Conservation (phyloP, 1,140 invertebrate species). For the Drosophila auraria region DNA sequence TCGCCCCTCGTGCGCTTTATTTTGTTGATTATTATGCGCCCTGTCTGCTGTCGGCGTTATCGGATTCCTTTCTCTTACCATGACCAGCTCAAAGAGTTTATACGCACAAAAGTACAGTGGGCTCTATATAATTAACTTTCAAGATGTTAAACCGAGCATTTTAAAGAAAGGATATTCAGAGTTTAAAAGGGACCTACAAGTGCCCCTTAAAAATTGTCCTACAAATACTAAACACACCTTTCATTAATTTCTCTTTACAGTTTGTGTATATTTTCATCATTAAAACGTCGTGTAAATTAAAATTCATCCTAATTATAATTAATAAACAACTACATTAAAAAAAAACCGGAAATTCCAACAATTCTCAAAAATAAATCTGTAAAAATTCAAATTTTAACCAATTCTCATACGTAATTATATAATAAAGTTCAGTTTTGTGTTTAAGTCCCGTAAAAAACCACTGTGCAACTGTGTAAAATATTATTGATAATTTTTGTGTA, state of each 20-base stretch:
- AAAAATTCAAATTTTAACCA: constrained; percentile 66
- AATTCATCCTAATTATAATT: constrained; percentile 80
- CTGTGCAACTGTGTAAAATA: constrained; percentile 74
- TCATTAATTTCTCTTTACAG: constrained; percentile 59
- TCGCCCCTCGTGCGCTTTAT: constrained; percentile 9
- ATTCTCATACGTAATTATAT: constrained; percentile 68
- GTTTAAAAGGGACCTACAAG: no score
- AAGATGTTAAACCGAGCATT: no score
- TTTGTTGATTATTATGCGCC: constrained; percentile 44
- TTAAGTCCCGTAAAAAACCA: constrained; percentile 39
- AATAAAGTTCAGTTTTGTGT: constrained; percentile 56
- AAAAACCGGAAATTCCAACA: constrained; percentile 22
- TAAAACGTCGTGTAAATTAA: constrained; percentile 81
- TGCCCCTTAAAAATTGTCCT: no score
- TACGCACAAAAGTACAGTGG: constrained; percentile 43
- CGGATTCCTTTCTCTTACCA: constrained; percentile 59
- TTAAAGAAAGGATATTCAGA: background rate
- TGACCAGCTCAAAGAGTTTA: constrained; percentile 74
- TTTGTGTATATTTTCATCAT: constrained; percentile 84
- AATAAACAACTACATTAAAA: constrained; percentile 59
- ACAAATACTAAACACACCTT: constrained; percentile 8
- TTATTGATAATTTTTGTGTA: constrained; percentile 80
- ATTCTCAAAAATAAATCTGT: constrained; percentile 58
- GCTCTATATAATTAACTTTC: background rate
- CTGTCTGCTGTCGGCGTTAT: constrained; percentile 54